Evolutionary conservation across 2,888 invertebrate genomes (phyloP).

Genomic region (Lasioglossum oenotherae): DNA sequence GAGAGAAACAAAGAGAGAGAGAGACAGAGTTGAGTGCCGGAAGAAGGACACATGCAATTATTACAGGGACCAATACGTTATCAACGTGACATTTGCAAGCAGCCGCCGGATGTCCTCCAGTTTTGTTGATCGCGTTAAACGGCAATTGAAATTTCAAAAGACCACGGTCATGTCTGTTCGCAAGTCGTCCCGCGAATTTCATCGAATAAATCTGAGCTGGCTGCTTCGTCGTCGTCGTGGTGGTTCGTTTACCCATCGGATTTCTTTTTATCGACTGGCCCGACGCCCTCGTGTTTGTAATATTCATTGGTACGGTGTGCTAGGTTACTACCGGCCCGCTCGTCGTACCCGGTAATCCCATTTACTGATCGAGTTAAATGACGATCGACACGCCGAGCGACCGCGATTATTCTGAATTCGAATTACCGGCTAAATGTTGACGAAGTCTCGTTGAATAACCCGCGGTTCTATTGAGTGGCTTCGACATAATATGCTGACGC

Average conservation of each 20-base stretch:
- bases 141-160: constrained; percentile 39
- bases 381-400: background rate
- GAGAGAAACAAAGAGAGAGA: background rate
- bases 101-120: constrained; percentile 18
- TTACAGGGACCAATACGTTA: constrained; percentile 55
- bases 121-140: constrained; percentile 45
- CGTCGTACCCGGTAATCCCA: background rate
- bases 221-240: background rate
- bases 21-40: background rate
- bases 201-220: background rate
- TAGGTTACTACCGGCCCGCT: background rate
- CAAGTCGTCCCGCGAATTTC: background rate
- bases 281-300: constrained; percentile 18
- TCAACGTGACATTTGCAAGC: constrained; percentile 62
- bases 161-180: background rate
- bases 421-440: constrained; percentile 14
- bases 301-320: constrained; percentile 4
- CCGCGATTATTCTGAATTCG: constrained; percentile 2
- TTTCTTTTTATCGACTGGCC: background rate
- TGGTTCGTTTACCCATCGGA: background rate
- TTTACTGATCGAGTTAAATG: background rate
- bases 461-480: constrained; percentile 3
- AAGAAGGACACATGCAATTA: constrained; percentile 44
- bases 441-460: constrained; percentile 30
- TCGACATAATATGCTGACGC: constrained; percentile 2